phyloP scores from a whole-genome alignment of 2,888 invertebrate species.

The Callosobruchus maculatus region DNA sequence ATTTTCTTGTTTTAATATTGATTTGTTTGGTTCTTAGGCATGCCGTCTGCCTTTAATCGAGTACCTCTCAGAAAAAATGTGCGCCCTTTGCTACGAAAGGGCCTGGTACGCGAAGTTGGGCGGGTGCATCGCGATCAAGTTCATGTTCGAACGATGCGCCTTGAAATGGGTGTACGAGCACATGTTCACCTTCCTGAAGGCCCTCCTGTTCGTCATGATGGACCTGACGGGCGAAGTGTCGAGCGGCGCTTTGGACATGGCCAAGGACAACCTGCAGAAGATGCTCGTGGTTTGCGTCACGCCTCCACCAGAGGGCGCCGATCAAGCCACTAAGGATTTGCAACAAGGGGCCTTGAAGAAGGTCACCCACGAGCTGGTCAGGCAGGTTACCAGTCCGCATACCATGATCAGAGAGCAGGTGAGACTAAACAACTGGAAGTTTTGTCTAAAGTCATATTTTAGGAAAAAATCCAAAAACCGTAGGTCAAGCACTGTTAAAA shows the following conservation, averaged over 20 bases:
- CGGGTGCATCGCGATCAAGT: constrained; percentile 89
- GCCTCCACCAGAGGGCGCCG: constrained; percentile 52
- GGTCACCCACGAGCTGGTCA: constrained; percentile 86
- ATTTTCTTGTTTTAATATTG: no score
- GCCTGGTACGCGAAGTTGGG: constrained; percentile 99
- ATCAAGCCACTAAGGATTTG: constrained; percentile 54
- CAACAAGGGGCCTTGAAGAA: constrained; percentile 84
- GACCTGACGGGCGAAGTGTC: constrained; percentile 94
- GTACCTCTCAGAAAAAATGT: constrained; percentile 91
- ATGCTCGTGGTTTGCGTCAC: constrained; percentile 80
- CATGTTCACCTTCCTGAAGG: constrained; percentile 80
- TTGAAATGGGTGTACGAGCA: constrained; percentile 85
- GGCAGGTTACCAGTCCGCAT: constrained; percentile 92
- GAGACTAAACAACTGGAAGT: no score
- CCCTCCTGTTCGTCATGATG: constrained; percentile 90
- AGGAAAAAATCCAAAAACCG: no score
- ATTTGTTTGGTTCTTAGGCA: constrained; percentile 54
- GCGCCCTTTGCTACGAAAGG: constrained; percentile 90
- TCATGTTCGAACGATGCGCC: constrained; percentile 85
- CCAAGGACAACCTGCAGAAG: constrained; percentile 84
- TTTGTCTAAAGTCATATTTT: no score
- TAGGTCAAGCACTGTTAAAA: no score
- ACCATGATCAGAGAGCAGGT: constrained; percentile 86
- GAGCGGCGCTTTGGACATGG: constrained; percentile 94
- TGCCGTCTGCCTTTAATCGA: constrained; percentile 91